Base-by-base conservation (phyloP, 2,888 invertebrate species). In the Nebria salina region DNA sequence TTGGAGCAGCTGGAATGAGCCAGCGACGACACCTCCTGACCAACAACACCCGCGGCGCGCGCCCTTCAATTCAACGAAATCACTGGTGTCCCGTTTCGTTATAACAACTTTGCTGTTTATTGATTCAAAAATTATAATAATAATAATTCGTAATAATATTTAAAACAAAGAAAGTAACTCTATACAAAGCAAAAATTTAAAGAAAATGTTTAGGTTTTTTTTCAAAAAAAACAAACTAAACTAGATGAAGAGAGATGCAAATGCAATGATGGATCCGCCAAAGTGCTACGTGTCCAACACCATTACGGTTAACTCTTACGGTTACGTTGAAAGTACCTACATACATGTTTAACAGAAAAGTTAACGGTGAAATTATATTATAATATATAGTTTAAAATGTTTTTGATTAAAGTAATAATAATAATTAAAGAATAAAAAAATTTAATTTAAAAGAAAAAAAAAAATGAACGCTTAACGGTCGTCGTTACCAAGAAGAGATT, bases 1-100 rank as follows among this genome's bases (percentile, higher is more conserved):
- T 95, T 99, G 91, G 98, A 99, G 90, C 98, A 98, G 90, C 93
- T 99, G 88, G 98, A 98, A 93, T 98, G 93, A 92, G 88, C 86
- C 85, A 86, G 85, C 83, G 83, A 85, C 81, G 85, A 83, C 84
- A 85, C 84, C 84, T 54, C 54, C 76, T 66, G 83, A 84, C 82
- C 82, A 83, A 82, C 83, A 83, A 85, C 84, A 84, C 84, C 85
- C 85, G 85, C 86, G 86, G 85, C 86, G 86, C 86, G 86, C 85
- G 41, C 76, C 72, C 72, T 20, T 54, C 64, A 64, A 75, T 25
- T 75, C 72, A 75, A 54, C 64, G 41, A 64, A 75, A 75, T 70
- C 70, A 70, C 25, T 76, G 66, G 65, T 65, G 20, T 70, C 68
- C 68, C 74, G 68, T 78, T 75, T 80, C 75, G 80, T 80, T 80